Conservation (phyloP, 2,797 vertebrate species). For the Anisognathus igniventris region DNA sequence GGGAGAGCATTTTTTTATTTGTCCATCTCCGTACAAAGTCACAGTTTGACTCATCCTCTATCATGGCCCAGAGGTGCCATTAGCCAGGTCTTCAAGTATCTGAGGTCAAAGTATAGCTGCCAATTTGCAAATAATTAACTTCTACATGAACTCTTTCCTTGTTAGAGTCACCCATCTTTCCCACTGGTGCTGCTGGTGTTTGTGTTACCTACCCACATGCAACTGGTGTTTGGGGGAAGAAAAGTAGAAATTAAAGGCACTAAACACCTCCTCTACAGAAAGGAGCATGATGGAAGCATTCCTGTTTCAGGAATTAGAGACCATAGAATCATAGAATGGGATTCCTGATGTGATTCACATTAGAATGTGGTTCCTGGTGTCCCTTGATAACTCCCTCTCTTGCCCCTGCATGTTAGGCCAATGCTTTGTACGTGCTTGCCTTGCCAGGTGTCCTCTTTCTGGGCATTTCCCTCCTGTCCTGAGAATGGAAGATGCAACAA, state of each 20-base stretch:
- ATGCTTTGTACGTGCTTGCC: rapidly evolving
- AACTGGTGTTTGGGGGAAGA: not conserved
- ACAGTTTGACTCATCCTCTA: not conserved
- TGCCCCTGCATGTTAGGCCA: not conserved
- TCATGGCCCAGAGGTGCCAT: not conserved
- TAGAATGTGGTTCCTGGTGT: not conserved
- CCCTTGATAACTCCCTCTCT: not conserved
- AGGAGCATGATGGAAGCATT: not conserved
- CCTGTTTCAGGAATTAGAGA: not conserved
- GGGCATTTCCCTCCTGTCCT: not conserved
- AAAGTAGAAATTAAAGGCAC: not conserved
- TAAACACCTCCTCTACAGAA: not conserved
- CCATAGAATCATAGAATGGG: not conserved
- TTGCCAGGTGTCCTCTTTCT: not conserved
- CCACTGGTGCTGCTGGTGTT: not conserved
- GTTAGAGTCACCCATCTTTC: not conserved
- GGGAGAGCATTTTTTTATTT: not conserved
- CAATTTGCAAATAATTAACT: slow-evolving; percentile 24
- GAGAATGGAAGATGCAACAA: not conserved
- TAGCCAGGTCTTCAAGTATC: not conserved
- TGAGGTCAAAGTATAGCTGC: not conserved
- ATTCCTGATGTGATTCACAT: not conserved
- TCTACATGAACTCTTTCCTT: not conserved
- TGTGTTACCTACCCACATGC: not conserved
- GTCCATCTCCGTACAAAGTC: not conserved